A percentile compares a stretch with the other conserved stretches of the same genome.
Conservation (phyloP, 2,888 invertebrate genomes). For the Dolomedes plantarius region DNA sequence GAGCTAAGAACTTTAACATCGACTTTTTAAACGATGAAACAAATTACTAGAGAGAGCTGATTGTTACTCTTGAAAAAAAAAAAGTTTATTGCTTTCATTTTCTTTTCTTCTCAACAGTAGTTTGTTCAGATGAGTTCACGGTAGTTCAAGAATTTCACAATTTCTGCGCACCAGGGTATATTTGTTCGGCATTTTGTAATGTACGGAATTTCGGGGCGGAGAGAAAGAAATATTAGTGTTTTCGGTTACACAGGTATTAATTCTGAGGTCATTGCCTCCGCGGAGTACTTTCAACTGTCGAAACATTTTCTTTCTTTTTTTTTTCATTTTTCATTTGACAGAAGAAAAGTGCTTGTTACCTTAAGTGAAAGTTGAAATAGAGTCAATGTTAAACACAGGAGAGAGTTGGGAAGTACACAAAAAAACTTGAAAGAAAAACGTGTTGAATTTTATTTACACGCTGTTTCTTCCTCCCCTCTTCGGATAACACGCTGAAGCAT, state of each 20-base stretch:
- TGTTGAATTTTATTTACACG: too few relatives aligned
- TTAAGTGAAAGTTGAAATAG: too few relatives aligned
- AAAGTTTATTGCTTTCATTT: background rate
- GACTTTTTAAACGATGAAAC: background rate
- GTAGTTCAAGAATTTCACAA: conserved; percentile 40
- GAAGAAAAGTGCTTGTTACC: too few relatives aligned
- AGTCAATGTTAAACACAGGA: too few relatives aligned
- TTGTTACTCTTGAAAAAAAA: background rate
- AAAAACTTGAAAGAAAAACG: too few relatives aligned
- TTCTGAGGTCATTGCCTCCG: background rate
- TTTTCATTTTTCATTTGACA: too few relatives aligned
- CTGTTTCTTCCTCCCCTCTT: too few relatives aligned
- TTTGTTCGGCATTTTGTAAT: background rate
- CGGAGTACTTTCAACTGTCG: background rate
- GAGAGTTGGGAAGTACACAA: too few relatives aligned
- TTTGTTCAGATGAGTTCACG: conserved; percentile 25
- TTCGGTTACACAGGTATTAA: background rate
- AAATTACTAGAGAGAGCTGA: background rate
- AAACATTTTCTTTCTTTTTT: too few relatives aligned
- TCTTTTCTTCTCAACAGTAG: background rate
- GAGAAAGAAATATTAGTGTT: background rate
- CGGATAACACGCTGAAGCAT: too few relatives aligned
- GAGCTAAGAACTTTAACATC: background rate
- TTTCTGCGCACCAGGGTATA: background rate
- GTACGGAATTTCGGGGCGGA: background rate